These are phyloP conservation scores for Xestobium rufovillosum DNA, from an alignment of 2,888 invertebrate genomes.

Conservation along the genomic window DNA sequence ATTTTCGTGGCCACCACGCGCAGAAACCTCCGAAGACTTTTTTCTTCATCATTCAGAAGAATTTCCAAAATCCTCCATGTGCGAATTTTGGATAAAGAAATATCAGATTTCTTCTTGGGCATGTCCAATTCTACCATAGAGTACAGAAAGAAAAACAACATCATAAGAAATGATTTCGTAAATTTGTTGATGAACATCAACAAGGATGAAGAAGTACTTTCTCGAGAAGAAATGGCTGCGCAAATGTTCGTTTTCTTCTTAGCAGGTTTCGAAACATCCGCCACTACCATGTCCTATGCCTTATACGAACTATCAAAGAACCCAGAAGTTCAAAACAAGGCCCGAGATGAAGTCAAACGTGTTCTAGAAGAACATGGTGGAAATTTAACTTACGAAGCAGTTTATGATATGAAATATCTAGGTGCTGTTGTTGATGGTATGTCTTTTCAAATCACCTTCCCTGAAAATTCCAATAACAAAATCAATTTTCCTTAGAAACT, in stretches of 20 bases:
- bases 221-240: not conserved
- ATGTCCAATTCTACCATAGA: not conserved
- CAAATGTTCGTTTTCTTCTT: not conserved
- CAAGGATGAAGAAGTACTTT: not conserved
- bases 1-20: no score
- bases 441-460: no score
- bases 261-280: not conserved
- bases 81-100: not conserved
- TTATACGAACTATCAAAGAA: not conserved
- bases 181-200: not conserved
- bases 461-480: no score
- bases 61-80: not conserved
- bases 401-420: not conserved
- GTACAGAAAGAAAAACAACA: constrained; percentile 17
- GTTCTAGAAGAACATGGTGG: not conserved
- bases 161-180: constrained; percentile 27
- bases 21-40: no score
- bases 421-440: not conserved
- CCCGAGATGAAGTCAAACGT: constrained; percentile 1
- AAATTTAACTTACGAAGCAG: not conserved
- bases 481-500: no score
- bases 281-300: not conserved
- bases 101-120: not conserved
- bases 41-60: no score
- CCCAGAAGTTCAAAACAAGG: not conserved